Conservation (phyloP, 2,113 vertebrate species). For the Misgurnus anguillicaudatus region DNA sequence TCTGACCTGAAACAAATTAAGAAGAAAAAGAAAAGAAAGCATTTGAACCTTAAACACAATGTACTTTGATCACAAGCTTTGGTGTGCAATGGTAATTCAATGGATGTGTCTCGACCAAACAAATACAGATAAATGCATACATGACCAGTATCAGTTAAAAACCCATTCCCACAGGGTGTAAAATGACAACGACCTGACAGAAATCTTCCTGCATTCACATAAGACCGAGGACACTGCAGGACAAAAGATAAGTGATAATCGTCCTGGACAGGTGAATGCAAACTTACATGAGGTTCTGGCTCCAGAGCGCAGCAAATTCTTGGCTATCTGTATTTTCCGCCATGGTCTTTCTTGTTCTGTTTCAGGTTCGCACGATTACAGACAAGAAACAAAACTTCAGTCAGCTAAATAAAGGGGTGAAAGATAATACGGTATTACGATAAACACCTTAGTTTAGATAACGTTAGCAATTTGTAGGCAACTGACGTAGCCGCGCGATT, state of each 20-base stretch:
- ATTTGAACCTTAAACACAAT: neutral
- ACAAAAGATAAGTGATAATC: neutral
- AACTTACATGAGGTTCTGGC: conserved; percentile 54
- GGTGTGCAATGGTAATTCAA: neutral
- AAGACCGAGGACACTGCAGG: neutral
- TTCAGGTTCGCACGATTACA: conserved; percentile 14
- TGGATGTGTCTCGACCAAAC: neutral
- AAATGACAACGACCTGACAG: neutral
- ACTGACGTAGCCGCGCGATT: neutral
- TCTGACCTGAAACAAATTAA: neutral
- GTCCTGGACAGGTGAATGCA: neutral
- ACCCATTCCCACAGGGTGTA: neutral
- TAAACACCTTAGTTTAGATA: neutral
- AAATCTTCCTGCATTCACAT: neutral
- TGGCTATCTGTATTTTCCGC: conserved; percentile 61
- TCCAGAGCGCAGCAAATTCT: conserved; percentile 74
- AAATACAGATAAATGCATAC: neutral
- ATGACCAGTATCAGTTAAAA: neutral
- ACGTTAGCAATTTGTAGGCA: neutral
- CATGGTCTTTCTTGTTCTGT: conserved; percentile 54
- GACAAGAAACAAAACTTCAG: conserved; percentile 18
- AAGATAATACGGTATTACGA: neutral
- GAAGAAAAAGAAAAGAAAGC: neutral
- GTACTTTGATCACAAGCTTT: too few relatives aligned
- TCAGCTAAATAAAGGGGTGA: neutral